Percentiles rank a stretch among this genome's conserved stretches.
These are phyloP conservation scores for Leptinotarsa juncta DNA, from an alignment of 2,888 invertebrate genomes.

Conservation along the genomic window DNA sequence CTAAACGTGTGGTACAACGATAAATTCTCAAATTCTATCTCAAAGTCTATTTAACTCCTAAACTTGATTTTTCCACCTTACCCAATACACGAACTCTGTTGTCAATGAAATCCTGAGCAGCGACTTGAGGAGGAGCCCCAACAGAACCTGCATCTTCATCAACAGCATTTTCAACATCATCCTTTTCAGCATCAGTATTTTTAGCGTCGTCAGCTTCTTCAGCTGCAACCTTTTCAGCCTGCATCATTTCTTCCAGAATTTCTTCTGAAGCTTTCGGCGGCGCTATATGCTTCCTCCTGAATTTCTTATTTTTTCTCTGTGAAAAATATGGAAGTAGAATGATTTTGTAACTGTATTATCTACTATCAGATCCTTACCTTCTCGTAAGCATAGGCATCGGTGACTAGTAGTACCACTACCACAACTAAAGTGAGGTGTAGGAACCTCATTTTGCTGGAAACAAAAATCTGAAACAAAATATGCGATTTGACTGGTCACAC, in stretches of 20 bases:
- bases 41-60: no score
- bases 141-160: slow-evolving; percentile 28
- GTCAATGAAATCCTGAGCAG: slow-evolving; percentile 54
- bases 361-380: slow-evolving; percentile 48
- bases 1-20: no score
- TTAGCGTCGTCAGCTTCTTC: slow-evolving; percentile 47
- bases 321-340: slow-evolving; percentile 13
- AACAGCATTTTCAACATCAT: slow-evolving; percentile 44
- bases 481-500: background rate
- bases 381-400: slow-evolving; percentile 55
- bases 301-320: slow-evolving; percentile 61
- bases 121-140: slow-evolving; percentile 42
- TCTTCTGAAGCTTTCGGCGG: slow-evolving; percentile 49
- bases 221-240: slow-evolving; percentile 45
- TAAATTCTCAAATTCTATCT: no score
- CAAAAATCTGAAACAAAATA: slow-evolving; percentile 38
- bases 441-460: slow-evolving; percentile 56
- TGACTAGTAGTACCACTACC: slow-evolving; percentile 50
- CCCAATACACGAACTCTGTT: slow-evolving; percentile 57
- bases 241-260: slow-evolving; percentile 6
- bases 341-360: no score
- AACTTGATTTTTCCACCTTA: slow-evolving; percentile 32
- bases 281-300: slow-evolving; percentile 56
- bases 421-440: slow-evolving; percentile 51
- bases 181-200: slow-evolving; percentile 24